Evolutionary conservation across 2,888 invertebrate species (phyloP), one percentile per base, ranked within the genome.

Genomic region (Parthenolecanium corni): DNA sequence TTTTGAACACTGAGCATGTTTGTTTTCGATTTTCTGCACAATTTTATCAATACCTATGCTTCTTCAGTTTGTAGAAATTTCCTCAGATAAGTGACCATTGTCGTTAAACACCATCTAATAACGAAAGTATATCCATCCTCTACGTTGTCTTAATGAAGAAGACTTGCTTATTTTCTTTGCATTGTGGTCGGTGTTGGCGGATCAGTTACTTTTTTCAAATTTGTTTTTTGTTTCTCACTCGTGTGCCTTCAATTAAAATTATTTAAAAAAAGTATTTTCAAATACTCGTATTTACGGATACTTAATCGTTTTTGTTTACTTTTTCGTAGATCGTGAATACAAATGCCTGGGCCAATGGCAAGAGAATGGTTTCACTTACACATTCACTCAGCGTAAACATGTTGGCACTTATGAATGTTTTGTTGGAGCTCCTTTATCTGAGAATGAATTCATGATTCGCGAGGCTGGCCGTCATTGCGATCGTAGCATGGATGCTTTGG

Each of bases 381-480:
- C 82, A 1, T 82, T 81, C 70, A 82, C 83, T 0, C 79, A 80
- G 74, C 74, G 83, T 67, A 76, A 78, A 64, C 83, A 83, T 68
- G 75, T 79, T 52, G 76, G 76, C 20, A 76, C 77, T 1, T 82
- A 81, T 69, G 83, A 83, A 71, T 83, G 83, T 70, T 83, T 83
- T 70, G 82, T 82, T 23, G 82, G 82, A 11, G 73, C 77, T 18
- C 80, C 80, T 57, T 75, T 79, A 14, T 76, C 77, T 20, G 77
- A 79, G 40, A 77, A 78, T 44, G 79, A 80, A 67, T 80, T 83
- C 67, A 80, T 78, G 69, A 82, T 83, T 64, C 81, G 79, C 69
- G 83, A 83, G 74, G 82, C 83, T 23, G 82, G 83, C 0, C 80
- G 80, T 68, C 79, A 80, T 69, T 83, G 83, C 69, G 78, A 79